Percentiles rank a stretch among this genome's conserved stretches.
These are phyloP conservation scores for Embidobia sp. DNA, from an alignment of 2,888 invertebrate genomes.

Conservation along the genomic window DNA sequence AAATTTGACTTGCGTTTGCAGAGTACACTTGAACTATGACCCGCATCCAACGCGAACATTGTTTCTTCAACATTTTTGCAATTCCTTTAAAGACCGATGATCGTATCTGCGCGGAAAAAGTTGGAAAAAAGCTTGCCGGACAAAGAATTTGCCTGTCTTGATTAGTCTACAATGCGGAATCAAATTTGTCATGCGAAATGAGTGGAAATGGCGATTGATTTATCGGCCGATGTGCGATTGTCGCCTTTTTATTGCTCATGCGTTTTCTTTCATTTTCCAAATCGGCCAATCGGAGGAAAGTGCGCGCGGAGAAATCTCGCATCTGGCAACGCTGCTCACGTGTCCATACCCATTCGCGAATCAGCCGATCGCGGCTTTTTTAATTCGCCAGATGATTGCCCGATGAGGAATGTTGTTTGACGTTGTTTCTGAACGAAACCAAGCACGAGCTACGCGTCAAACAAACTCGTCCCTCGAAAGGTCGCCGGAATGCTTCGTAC, in stretches of 20 bases:
- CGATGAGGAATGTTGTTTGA: conserved; percentile 55
- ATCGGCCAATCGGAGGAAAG: conserved; percentile 54
- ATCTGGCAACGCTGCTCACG: conserved; percentile 42
- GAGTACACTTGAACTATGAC: too few relatives aligned
- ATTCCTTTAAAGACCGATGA: too few relatives aligned
- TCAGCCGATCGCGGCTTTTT: conserved; percentile 52
- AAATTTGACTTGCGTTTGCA: too few relatives aligned
- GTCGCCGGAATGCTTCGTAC: conserved; percentile 18
- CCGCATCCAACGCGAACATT: too few relatives aligned
- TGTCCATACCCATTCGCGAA: conserved; percentile 47
- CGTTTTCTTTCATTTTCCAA: conserved; percentile 55
- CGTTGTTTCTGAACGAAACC: conserved; percentile 32
- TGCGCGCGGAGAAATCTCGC: conserved; percentile 53
- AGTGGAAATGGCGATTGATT: conserved; percentile 28
- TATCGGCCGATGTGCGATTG: conserved; percentile 16
- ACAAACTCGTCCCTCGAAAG: conserved; percentile 48
- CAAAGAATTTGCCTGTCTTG: too few relatives aligned
- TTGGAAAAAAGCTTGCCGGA: too few relatives aligned
- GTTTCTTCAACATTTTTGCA: too few relatives aligned
- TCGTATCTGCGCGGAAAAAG: too few relatives aligned
- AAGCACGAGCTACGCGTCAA: conserved; percentile 59
- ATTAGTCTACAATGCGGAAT: too few relatives aligned
- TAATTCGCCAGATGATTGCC: conserved; percentile 60
- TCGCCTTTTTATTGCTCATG: not conserved
- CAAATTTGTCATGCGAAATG: conserved; percentile 1